Evolutionary conservation across 2,888 invertebrate species (phyloP).

Genomic region (Pseudococcus jackbeardsleyi): DNA sequence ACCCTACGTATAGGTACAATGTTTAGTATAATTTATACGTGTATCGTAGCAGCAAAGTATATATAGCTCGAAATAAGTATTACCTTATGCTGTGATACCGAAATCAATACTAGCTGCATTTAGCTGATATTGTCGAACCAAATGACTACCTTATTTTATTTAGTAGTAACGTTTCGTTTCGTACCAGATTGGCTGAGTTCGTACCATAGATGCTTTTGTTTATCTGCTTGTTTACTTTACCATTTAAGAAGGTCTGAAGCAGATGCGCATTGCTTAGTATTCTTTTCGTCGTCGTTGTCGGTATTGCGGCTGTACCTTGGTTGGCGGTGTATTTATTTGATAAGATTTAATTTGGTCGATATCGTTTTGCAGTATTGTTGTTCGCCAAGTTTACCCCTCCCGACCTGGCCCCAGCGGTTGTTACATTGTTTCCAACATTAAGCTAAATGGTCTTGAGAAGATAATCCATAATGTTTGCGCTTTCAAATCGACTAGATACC

Average conservation of each 20-base stretch:
- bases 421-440: constrained; percentile 8
- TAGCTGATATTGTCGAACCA: constrained; percentile 5
- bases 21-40: constrained; percentile 13
- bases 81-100: background rate
- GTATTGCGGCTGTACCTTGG: background rate
- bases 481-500: constrained; percentile 7
- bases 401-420: background rate
- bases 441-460: constrained; percentile 23
- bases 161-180: constrained; percentile 7
- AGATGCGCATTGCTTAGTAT: constrained; percentile 25
- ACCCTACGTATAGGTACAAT: background rate
- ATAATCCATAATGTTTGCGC: constrained; percentile 37
- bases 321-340: constrained; percentile 28
- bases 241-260: constrained; percentile 41
- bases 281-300: background rate
- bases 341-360: constrained; percentile 28
- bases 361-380: constrained; percentile 20
- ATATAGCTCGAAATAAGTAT: background rate
- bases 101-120: constrained; percentile 39
- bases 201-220: background rate
- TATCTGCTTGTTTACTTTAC: constrained; percentile 41
- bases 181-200: background rate
- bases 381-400: background rate
- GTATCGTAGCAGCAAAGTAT: background rate
- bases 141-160: constrained; percentile 6